phyloP scores from a whole-genome alignment of 2,888 invertebrate genomes.

The Pedicia rivosa region DNA sequence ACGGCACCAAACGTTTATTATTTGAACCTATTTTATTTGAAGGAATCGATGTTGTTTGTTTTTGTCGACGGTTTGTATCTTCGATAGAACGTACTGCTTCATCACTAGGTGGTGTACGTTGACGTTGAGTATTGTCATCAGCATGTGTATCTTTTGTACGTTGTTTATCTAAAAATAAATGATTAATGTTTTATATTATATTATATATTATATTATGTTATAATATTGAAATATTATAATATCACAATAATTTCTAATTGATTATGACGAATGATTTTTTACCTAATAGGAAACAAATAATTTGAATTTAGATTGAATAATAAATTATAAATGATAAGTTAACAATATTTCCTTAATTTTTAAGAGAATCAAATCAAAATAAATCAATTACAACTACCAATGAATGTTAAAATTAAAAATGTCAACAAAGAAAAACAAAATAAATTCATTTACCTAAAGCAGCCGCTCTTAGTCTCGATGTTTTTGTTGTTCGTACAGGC shows the following conservation, averaged over 20 bases:
- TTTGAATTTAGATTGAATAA: no score
- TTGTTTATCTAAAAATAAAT: slow-evolving; percentile 2
- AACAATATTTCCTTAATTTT: no score
- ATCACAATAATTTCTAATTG: no score
- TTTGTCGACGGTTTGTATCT: no score
- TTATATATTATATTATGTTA: no score
- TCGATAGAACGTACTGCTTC: no score
- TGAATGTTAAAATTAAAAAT: background rate
- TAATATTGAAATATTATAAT: no score
- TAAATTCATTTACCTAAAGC: slow-evolving; percentile 29
- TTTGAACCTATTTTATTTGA: background rate
- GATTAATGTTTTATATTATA: no score
- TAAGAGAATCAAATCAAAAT: slow-evolving; percentile 2
- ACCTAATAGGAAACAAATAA: no score
- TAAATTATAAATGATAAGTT: no score
- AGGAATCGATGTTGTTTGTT: no score
- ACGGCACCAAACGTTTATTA: slow-evolving; percentile 19
- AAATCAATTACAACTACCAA: background rate
- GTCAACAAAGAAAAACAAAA: background rate
- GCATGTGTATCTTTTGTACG: background rate
- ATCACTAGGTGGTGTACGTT: slow-evolving; percentile 4
- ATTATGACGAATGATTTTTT: background rate
- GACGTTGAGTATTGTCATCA: no score
- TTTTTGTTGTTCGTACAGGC: slow-evolving; percentile 50
- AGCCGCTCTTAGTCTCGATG: slow-evolving; percentile 54